phyloP scores from a whole-genome alignment of 1,140 invertebrate genomes.

The Diploscapter pachys region DNA sequence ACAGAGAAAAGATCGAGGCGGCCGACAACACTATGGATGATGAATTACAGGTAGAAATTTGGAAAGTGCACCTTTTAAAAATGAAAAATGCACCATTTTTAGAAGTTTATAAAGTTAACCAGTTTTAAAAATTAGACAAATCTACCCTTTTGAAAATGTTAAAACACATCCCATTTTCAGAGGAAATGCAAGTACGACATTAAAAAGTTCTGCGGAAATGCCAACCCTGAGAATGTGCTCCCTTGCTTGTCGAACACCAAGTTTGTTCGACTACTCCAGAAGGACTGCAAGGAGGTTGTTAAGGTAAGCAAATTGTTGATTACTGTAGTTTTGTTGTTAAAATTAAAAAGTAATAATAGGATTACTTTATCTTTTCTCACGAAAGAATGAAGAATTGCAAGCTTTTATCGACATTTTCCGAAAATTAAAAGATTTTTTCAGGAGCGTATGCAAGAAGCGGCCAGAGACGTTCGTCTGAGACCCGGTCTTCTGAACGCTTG shows the following conservation, averaged over 20 bases:
- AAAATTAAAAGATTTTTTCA: too few relatives aligned
- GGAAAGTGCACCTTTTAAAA: background rate
- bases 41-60: conserved; percentile 48
- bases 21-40: conserved; percentile 55
- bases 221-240: conserved; percentile 57
- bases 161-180: conserved; percentile 21
- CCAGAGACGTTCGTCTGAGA: conserved; percentile 50
- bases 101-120: too few relatives aligned
- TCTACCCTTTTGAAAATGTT: too few relatives aligned
- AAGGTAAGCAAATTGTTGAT: background rate
- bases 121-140: too few relatives aligned
- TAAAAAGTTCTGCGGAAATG: conserved; percentile 58
- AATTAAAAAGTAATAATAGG: too few relatives aligned
- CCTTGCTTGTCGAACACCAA: conserved; percentile 70
- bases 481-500: conserved; percentile 50
- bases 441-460: conserved; percentile 74
- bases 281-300: conserved; percentile 67
- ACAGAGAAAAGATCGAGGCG: conserved; percentile 55
- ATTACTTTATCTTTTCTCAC: too few relatives aligned
- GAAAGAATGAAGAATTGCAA: too few relatives aligned
- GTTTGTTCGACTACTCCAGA: conserved; percentile 75
- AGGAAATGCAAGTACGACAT: conserved; percentile 48
- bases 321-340: too few relatives aligned
- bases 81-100: background rate
- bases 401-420: too few relatives aligned